Evolutionary conservation across 2,888 invertebrate genomes (phyloP).

Genomic region (Atherix ibis): DNA sequence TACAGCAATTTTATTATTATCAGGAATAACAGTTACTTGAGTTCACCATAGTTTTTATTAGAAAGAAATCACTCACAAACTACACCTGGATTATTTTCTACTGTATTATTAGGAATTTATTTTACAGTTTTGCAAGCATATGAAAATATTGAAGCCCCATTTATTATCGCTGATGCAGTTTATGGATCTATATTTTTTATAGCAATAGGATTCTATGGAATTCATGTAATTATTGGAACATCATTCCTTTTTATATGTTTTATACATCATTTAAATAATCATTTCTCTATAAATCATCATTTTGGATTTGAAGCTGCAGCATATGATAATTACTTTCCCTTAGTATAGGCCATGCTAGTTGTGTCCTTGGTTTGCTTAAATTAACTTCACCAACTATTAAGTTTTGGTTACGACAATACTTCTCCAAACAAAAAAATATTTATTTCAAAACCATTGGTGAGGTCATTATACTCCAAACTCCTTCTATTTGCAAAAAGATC

Average conservation of each 20-base stretch:
- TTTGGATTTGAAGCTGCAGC: too few relatives aligned
- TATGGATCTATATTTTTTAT: constrained; percentile 57
- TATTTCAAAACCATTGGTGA: too few relatives aligned
- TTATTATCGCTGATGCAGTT: constrained; percentile 41
- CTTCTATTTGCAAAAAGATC: too few relatives aligned
- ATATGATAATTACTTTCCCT: too few relatives aligned
- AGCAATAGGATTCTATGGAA: constrained; percentile 58
- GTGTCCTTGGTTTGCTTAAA: too few relatives aligned
- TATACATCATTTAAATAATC: constrained; percentile 33
- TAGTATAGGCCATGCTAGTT: too few relatives aligned
- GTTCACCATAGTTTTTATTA: constrained; percentile 40
- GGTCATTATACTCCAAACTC: too few relatives aligned
- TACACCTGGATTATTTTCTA: constrained; percentile 35
- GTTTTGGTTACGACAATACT: too few relatives aligned
- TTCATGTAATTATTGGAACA: constrained; percentile 51
- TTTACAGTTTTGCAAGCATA: constrained; percentile 49
- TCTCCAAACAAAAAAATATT: too few relatives aligned
- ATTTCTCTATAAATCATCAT: constrained; percentile 39
- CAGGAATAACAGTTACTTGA: constrained; percentile 50
- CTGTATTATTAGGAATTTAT: too few relatives aligned
- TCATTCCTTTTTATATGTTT: constrained; percentile 38
- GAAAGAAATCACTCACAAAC: constrained; percentile 35
- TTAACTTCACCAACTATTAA: too few relatives aligned
- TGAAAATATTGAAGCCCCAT: constrained; percentile 50
- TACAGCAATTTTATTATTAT: too few relatives aligned